These are phyloP conservation scores for Hartigia nigra DNA, from an alignment of 2,888 invertebrate species.

Conservation along the genomic window DNA sequence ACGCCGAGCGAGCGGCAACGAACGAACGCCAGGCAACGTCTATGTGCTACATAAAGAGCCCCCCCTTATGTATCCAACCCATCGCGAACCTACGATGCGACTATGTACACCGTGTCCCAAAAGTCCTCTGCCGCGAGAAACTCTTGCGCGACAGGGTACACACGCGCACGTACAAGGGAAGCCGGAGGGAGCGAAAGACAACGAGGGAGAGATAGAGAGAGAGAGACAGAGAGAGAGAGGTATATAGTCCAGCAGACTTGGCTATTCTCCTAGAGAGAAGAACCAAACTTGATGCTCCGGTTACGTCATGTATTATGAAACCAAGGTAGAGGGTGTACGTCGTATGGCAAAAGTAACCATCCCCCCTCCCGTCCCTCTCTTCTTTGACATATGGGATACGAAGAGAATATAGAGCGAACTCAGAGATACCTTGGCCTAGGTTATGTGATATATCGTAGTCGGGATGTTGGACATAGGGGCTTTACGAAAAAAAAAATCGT, in stretches of 20 bases:
- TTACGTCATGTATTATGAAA: background rate
- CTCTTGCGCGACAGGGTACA: background rate
- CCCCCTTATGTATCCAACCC: slow-evolving; percentile 62
- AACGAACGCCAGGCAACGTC: slow-evolving; percentile 58
- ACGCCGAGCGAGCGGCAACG: slow-evolving; percentile 62
- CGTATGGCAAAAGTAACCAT: background rate
- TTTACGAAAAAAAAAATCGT: background rate
- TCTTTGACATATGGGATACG: background rate
- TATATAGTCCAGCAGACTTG: background rate
- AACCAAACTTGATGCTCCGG: background rate
- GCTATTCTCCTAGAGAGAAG: background rate
- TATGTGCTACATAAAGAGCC: slow-evolving; percentile 64
- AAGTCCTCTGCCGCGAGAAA: slow-evolving; percentile 43
- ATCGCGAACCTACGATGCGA: slow-evolving; percentile 60
- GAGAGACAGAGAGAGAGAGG: slow-evolving; percentile 15
- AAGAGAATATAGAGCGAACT: background rate
- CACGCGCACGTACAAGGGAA: background rate
- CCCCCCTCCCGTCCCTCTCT: background rate
- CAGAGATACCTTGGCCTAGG: background rate
- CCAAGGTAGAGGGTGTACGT: background rate
- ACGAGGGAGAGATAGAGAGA: slow-evolving; percentile 21
- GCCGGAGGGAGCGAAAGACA: slow-evolving; percentile 11
- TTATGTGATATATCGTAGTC: background rate
- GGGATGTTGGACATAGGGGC: background rate
- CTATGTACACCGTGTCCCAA: slow-evolving; percentile 51